phyloP scores from a whole-genome alignment of 1,140 invertebrate genomes.

The Cydia amplana region DNA sequence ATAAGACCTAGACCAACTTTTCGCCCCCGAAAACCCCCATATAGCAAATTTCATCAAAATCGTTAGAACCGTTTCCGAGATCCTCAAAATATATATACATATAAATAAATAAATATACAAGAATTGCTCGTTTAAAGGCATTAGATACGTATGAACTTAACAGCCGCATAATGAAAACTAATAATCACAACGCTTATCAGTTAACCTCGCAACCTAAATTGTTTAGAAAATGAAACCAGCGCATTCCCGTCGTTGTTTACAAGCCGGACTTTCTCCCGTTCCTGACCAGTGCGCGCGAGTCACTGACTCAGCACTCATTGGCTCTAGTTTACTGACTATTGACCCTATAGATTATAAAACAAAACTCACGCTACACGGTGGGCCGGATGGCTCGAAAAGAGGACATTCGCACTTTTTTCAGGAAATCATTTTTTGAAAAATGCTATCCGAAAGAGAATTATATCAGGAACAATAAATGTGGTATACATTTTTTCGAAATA shows the following conservation, averaged over 20 bases:
- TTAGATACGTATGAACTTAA: not conserved
- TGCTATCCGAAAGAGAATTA: no score
- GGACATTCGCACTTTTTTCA: no score
- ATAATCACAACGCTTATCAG: not conserved
- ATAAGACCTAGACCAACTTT: no score
- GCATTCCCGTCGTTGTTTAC: conserved; percentile 45
- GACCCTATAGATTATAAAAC: not conserved
- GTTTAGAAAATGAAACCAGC: conserved; percentile 59
- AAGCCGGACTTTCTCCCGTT: conserved; percentile 59
- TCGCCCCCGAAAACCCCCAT: no score
- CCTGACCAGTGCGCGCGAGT: conserved; percentile 54
- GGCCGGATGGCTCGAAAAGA: no score
- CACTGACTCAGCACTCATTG: conserved; percentile 42
- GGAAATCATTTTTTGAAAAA: no score
- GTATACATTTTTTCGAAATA: no score
- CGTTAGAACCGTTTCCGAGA: no score
- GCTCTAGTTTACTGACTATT: not conserved
- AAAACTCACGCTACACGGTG: no score
- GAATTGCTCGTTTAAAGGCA: not conserved
- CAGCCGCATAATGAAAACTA: not conserved
- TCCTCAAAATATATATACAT: no score
- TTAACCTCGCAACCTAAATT: conserved; percentile 34
- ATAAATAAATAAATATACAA: not conserved
- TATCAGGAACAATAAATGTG: no score
- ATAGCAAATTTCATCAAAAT: no score